Evolutionary conservation across 2,113 vertebrate genomes (phyloP).

Genomic region (Tetrax tetrax): DNA sequence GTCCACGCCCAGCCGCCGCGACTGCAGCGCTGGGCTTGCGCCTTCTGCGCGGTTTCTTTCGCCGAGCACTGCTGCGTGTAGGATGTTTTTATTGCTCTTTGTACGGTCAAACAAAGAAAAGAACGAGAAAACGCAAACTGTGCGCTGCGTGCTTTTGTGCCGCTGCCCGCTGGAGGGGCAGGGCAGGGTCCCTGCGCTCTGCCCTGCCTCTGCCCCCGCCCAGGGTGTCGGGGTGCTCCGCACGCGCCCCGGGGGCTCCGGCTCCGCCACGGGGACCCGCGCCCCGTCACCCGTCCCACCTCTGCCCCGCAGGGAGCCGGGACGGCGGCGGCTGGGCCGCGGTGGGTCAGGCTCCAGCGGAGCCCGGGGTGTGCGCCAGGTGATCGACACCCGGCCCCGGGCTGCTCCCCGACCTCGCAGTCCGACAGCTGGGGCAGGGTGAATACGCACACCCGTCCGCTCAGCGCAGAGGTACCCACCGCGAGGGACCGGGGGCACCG

Average conservation of each 20-base stretch:
- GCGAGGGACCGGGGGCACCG: not conserved
- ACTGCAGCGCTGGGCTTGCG: not conserved
- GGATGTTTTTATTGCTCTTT: conserved; percentile 61
- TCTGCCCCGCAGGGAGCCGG: not conserved
- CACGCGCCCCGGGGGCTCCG: not conserved
- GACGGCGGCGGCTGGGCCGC: rapidly evolving
- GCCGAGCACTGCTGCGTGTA: not conserved
- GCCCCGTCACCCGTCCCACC: not conserved
- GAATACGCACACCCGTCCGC: not conserved
- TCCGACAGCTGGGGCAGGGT: not conserved
- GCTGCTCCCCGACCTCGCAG: not conserved
- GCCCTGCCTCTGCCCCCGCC: not conserved
- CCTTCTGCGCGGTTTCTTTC: not conserved
- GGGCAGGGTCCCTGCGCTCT: not conserved
- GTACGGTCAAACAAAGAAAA: conserved; percentile 32
- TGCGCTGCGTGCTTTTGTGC: not conserved
- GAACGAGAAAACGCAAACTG: not conserved
- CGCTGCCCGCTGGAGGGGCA: not conserved
- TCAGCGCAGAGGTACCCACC: not conserved
- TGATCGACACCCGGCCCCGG: not conserved
- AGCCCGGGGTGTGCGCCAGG: rapidly evolving
- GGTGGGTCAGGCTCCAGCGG: not conserved
- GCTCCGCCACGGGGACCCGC: not conserved
- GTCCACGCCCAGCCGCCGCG: not conserved
- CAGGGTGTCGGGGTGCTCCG: not conserved